phyloP scores from a whole-genome alignment of 2,797 vertebrate species.

The Choloepus didactylus region DNA sequence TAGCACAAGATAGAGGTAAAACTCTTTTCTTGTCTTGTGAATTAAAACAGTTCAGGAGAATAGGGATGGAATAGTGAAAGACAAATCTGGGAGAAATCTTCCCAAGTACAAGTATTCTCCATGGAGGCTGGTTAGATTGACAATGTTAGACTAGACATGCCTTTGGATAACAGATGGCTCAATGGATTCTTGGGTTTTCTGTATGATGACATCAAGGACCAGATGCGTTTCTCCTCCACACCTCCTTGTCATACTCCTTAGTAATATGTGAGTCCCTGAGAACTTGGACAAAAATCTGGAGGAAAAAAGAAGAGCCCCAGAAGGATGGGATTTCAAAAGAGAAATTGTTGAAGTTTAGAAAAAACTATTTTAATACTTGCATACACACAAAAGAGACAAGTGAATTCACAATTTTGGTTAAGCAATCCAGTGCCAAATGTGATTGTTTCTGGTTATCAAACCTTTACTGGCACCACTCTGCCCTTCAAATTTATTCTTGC shows the following conservation, averaged over 20 bases:
- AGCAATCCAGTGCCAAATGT: rapidly evolving
- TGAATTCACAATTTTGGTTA: rapidly evolving
- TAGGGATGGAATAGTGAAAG: background rate
- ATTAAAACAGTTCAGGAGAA: background rate
- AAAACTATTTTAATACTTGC: background rate
- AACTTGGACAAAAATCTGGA: background rate
- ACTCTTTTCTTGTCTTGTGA: background rate
- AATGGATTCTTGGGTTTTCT: too few species aligned
- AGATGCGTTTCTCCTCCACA: too few species aligned
- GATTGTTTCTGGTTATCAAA: background rate
- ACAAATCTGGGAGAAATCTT: background rate
- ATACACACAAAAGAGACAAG: rapidly evolving
- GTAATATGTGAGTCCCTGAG: background rate
- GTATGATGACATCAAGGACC: background rate
- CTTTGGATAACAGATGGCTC: rapidly evolving
- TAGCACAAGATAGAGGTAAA: too few species aligned
- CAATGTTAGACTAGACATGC: rapidly evolving
- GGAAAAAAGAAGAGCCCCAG: background rate
- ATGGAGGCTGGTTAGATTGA: background rate
- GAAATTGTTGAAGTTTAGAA: background rate
- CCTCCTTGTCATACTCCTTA: rapidly evolving
- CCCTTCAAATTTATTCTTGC: too few species aligned
- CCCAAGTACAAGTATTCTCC: rapidly evolving
- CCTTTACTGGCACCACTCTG: rapidly evolving
- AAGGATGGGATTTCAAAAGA: background rate